Evolutionary conservation across 2,113 vertebrate species (phyloP), one percentile per base, ranked within the genome.

Genomic region (Chaenocephalus aceratus): DNA sequence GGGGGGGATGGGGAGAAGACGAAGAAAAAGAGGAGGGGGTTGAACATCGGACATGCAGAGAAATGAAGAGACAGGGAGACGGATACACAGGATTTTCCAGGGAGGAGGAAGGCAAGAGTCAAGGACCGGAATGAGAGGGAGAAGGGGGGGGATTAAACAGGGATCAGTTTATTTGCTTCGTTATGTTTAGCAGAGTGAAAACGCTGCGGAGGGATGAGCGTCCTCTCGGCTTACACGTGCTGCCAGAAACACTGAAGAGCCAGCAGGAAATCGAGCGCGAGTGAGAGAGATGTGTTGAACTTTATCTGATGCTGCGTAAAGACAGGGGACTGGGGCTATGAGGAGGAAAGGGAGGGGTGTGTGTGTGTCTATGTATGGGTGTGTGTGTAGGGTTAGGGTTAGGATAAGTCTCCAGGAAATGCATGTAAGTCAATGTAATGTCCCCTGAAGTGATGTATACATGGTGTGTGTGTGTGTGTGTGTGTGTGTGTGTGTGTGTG

Each of bases 141-240:
- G 80, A 72, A 88, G 67, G 80, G 85, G 89, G 80, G 77, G 87
- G 80, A 86, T 58, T 88, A 84, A 90, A 92, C 75, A 83, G 54
- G 91, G 70, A 92, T 94, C 91, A 94, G 90, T 91, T 88, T 87
- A 86, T 91, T 91, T 86, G 72, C 71, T 87, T 82, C 78, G 81
- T 84, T 82, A 78, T 88, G 81, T 86, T 79, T 46, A 80, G 84
- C 82, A 88, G 80, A 87, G 75, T 80, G 88, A 87, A 83, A 80
- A 84, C 2, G 78, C 70, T 72, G 46, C 36, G 73, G 80, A 82
- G 79, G 88, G 80, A 79, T 44, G 84, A 81, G 78, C 80, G 79
- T 82, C 72, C 70, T 80, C 84, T 86, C 59, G n/a, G n/a, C 21
- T 71, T 77, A 72, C 80, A 84, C 66, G 56, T 69, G 80, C 81